Base-by-base conservation (phyloP, 2,797 vertebrate species). In the Diceros bicornis region DNA sequence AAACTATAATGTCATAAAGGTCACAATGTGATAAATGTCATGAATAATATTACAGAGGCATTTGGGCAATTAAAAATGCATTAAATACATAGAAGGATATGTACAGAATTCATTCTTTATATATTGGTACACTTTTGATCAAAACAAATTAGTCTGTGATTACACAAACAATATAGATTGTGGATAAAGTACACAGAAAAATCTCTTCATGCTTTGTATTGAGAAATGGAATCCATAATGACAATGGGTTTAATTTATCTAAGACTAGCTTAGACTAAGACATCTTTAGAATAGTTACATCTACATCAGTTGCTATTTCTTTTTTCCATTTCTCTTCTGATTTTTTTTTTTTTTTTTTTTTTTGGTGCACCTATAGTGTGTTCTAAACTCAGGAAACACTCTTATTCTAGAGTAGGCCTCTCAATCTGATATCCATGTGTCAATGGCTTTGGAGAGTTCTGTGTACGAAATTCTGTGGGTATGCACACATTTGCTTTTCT, bases 41-140 rank as follows among this genome's bases (percentile, higher is more conserved):
- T 29, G 47, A 72, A n/a, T 55, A 92, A 83, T 61, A 23, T 78
- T 92, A 96, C 27, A 79, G 84, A 89, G 69, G 10, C 59, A 94
- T 82, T 89, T 69, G 93, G 84, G 66, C 7, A 52, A 78, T 27
- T 79, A 44, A 91, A 95, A 94, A 74, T 20, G 34, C 89, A 37
- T 61, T 71, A 90, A 11, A 23, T 41, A 75, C 57, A 88, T 12
- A 74, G 37, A 96, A 75, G 32, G 32, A 18, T 66, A 4, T n/a
- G 8, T 34, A 74, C 3, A 83, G 44, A 77, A 92, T 83, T 75
- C 25, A 68, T 61, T 85, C 25, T 20, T 64, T 82, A 81, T 55
- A 71, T 23, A 84, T 47, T 84, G 47, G 47, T 88, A 87, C 78
- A 32, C 1, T 84, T 91, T 92, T 77, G n/a, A 68, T 95, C 83